phyloP scores from a whole-genome alignment of 2,113 vertebrate genomes.

The Melanocharis versteri region DNA sequence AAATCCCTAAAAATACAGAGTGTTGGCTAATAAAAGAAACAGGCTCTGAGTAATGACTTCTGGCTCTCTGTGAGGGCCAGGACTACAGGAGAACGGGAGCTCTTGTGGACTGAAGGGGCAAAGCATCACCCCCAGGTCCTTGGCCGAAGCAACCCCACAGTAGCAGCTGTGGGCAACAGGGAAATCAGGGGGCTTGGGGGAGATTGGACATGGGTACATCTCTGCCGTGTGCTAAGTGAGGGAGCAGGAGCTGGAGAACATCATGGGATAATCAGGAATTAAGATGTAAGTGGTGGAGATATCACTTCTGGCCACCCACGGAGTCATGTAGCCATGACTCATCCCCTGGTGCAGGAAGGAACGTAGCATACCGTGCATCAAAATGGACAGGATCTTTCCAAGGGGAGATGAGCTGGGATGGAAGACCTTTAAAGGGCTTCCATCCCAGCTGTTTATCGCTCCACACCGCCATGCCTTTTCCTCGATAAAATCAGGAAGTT shows the following conservation, averaged over 20 bases:
- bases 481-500: neutral
- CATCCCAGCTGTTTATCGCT: neutral
- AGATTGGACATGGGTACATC: neutral
- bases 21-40: conserved; percentile 38
- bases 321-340: conserved; percentile 59
- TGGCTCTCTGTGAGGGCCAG: neutral
- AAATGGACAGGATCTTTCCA: conserved; percentile 47
- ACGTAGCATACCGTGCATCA: neutral
- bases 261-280: conserved; percentile 55
- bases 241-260: conserved; percentile 29
- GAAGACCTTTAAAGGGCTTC: neutral
- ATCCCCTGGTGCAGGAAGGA: conserved; percentile 58
- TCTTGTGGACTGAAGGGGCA: neutral
- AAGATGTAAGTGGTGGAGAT: conserved; percentile 48
- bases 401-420: neutral
- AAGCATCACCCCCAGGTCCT: neutral
- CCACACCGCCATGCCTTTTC: neutral
- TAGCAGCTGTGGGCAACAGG: neutral
- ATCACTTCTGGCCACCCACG: conserved; percentile 58
- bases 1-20: neutral
- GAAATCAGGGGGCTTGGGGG: neutral
- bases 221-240: neutral
- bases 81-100: neutral
- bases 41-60: neutral
- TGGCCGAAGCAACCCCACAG: neutral